Conservation (phyloP, 2,797 vertebrate species). For the Helarctos malayanus region DNA sequence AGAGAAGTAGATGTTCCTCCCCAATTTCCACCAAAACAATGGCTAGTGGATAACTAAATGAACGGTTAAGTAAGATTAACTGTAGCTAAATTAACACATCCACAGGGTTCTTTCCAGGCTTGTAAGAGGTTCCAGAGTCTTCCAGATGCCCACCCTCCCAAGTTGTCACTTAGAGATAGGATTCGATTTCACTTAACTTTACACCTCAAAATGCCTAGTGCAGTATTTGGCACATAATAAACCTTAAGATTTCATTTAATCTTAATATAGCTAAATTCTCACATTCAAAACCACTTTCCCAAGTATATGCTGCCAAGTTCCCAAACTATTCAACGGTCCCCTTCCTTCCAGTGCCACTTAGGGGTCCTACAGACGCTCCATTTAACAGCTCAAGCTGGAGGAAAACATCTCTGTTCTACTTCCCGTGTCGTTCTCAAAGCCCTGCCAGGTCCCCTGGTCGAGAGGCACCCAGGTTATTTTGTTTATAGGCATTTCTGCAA, state of each 20-base stretch:
- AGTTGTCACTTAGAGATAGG: background rate
- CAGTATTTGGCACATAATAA: background rate
- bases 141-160: background rate
- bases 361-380: background rate
- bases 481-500: background rate
- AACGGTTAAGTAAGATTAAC: background rate
- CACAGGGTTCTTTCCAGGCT: background rate
- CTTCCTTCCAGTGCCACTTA: background rate
- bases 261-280: background rate
- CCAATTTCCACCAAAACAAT: constrained; percentile 42
- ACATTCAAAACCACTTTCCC: background rate
- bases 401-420: background rate
- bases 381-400: background rate
- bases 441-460: too few relatives aligned
- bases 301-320: background rate
- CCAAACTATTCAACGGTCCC: background rate
- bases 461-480: fast-evolving
- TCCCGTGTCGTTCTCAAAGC: background rate
- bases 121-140: background rate
- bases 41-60: background rate
- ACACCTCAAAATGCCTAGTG: background rate
- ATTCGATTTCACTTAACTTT: background rate
- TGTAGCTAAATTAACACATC: constrained; percentile 1
- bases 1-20: background rate
- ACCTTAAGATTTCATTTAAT: background rate